Conservation (phyloP, 2,113 vertebrate genomes). For the Thalassoma bifasciatum region DNA sequence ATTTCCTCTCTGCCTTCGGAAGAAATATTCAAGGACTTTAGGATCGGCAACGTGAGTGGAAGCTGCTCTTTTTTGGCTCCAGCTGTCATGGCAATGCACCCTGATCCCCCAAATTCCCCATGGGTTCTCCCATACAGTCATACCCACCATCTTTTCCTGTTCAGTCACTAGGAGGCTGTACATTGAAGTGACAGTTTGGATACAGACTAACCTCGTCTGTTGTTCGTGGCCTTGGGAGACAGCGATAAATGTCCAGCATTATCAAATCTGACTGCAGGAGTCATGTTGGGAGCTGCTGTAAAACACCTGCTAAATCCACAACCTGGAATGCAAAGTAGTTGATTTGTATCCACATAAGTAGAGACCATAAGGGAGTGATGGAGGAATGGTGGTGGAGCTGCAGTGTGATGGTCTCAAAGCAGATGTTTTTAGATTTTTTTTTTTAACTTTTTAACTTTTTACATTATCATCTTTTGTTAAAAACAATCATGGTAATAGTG, state of each 20-base stretch:
- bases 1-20: constrained; percentile 41
- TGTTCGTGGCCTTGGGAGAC: constrained; percentile 36
- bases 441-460: too few species aligned
- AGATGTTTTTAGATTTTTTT: too few species aligned
- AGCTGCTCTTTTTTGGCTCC: constrained; percentile 45
- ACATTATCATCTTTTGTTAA: too few species aligned
- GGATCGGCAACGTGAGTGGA: constrained; percentile 33
- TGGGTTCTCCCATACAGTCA: constrained; percentile 37
- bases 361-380: neutral
- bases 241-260: constrained; percentile 54
- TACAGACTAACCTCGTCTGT: constrained; percentile 54
- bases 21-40: constrained; percentile 18
- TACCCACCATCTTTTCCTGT: constrained; percentile 48
- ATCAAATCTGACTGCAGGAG: constrained; percentile 62
- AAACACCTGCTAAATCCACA: constrained; percentile 63
- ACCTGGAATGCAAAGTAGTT: constrained; percentile 1
- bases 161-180: constrained; percentile 47
- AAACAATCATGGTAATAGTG: too few species aligned
- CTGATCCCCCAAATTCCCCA: constrained; percentile 47
- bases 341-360: constrained; percentile 35
- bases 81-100: constrained; percentile 56
- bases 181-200: constrained; percentile 54
- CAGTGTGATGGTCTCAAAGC: neutral
- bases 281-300: constrained; percentile 36
- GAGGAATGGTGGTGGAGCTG: neutral